These are phyloP conservation scores for Sinocyclocheilus maitianheensis DNA, from an alignment of 2,113 vertebrate genomes.

Conservation along the genomic window DNA sequence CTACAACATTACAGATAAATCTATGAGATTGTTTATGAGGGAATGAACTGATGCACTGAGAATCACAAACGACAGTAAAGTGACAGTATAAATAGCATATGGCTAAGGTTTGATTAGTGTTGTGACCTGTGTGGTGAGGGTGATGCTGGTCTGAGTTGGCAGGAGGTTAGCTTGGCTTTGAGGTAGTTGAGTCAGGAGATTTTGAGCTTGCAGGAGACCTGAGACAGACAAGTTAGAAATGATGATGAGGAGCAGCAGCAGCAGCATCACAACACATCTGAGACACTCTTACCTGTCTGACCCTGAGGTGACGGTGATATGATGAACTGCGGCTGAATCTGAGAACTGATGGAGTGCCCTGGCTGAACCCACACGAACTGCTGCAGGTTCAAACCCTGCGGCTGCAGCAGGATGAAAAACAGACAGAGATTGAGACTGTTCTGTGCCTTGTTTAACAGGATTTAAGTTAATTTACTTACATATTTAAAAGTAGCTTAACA, in stretches of 20 bases:
- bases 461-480: too few species aligned
- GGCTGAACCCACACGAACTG: slow-evolving; percentile 98
- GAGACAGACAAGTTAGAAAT: neutral
- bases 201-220: slow-evolving; percentile 82
- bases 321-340: slow-evolving; percentile 95
- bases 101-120: too few species aligned
- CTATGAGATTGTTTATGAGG: too few species aligned
- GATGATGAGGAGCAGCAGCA: neutral
- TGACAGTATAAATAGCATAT: too few species aligned
- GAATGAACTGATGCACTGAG: too few species aligned
- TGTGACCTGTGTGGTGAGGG: neutral
- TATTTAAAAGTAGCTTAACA: too few species aligned
- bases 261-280: too few species aligned
- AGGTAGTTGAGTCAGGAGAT: neutral
- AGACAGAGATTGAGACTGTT: too few species aligned
- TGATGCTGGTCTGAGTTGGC: neutral
- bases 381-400: slow-evolving; percentile 93
- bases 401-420: slow-evolving; percentile 46
- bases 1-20: too few species aligned
- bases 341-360: slow-evolving; percentile 81
- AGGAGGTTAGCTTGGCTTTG: neutral
- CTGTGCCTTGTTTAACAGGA: too few species aligned
- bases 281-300: slow-evolving; percentile 84
- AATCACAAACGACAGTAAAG: too few species aligned
- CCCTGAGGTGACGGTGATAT: slow-evolving; percentile 96